phyloP scores from a whole-genome alignment of 2,113 vertebrate genomes.

The Percina caprodes region DNA sequence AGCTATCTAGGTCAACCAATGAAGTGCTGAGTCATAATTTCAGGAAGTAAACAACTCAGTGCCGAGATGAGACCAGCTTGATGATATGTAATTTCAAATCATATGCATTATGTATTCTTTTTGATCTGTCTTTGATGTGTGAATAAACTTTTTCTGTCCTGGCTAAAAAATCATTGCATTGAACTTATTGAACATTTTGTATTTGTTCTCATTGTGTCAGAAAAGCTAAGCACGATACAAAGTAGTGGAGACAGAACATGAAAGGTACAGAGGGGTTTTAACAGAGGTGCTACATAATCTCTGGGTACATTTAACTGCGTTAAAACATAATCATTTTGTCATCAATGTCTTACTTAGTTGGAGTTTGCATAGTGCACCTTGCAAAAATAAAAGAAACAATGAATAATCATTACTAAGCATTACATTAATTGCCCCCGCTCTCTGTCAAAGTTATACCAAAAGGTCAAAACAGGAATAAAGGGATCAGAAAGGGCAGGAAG shows the following conservation, averaged over 20 bases:
- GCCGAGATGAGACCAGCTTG: slow-evolving; percentile 46
- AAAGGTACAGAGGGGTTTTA: not conserved
- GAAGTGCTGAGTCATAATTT: slow-evolving; percentile 61
- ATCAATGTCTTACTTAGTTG: not conserved
- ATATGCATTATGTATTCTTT: slow-evolving; percentile 59
- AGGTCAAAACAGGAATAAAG: slow-evolving; percentile 54
- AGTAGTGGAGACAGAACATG: not conserved
- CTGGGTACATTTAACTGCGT: not conserved
- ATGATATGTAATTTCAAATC: slow-evolving; percentile 62
- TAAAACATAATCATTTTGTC: not conserved
- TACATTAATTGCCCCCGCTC: not conserved
- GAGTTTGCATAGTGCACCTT: not conserved
- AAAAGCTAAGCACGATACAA: slow-evolving; percentile 11
- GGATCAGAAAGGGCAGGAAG: slow-evolving; percentile 23
- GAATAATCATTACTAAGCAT: not conserved
- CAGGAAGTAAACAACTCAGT: slow-evolving; percentile 60
- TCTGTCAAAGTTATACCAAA: slow-evolving; percentile 38
- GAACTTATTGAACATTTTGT: slow-evolving; percentile 22
- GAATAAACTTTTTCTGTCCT: slow-evolving; percentile 19
- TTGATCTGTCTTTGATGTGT: slow-evolving; percentile 60
- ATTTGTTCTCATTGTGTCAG: slow-evolving; percentile 23
- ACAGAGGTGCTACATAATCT: not conserved
- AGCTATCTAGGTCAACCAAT: slow-evolving; percentile 66
- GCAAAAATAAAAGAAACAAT: not conserved
- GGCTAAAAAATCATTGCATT: slow-evolving; percentile 20